Evolutionary conservation across 1,140 invertebrate species (phyloP).

Genomic region (Oryzaephilus surinamensis): DNA sequence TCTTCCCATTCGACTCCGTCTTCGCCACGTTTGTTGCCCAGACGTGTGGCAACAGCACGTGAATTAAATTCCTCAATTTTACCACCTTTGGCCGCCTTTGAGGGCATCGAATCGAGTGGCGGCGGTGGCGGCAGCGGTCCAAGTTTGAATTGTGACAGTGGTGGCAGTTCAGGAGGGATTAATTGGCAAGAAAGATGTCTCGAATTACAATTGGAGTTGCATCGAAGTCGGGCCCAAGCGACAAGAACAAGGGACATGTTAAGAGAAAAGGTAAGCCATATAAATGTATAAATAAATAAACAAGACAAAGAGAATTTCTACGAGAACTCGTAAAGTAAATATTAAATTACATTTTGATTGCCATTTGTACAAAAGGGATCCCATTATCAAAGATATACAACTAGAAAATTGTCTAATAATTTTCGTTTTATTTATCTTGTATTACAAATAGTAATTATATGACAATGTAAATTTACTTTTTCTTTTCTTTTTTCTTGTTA

Average conservation of each 20-base stretch:
- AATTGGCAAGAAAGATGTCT: conserved; percentile 80
- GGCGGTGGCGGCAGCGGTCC: conserved; percentile 31
- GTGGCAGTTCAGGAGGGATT: conserved; percentile 38
- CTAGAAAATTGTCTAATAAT: too few species aligned
- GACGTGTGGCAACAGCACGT: conserved; percentile 36
- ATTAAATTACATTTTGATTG: too few species aligned
- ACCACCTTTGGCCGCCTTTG: conserved; percentile 39
- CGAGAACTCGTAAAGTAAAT: too few species aligned
- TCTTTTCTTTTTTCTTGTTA: too few species aligned
- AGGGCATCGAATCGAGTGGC: conserved; percentile 19
- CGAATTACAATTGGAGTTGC: conserved; percentile 69
- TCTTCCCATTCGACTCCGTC: conserved; percentile 48
- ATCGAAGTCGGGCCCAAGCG: conserved; percentile 69
- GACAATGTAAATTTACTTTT: too few species aligned
- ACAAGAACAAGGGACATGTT: conserved; percentile 75
- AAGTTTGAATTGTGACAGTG: conserved; percentile 32
- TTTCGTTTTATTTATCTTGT: too few species aligned
- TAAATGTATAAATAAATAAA: background rate
- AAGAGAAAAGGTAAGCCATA: conserved; percentile 62
- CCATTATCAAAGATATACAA: too few species aligned
- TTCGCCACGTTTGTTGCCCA: conserved; percentile 55
- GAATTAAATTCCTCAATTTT: conserved; percentile 23
- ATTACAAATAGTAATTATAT: too few species aligned
- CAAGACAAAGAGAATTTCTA: too few species aligned
- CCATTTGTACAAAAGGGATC: too few species aligned